These are phyloP conservation scores for Heliopora coerulea DNA, from an alignment of 92 coral and sea anemone species.

Conservation along the genomic window DNA sequence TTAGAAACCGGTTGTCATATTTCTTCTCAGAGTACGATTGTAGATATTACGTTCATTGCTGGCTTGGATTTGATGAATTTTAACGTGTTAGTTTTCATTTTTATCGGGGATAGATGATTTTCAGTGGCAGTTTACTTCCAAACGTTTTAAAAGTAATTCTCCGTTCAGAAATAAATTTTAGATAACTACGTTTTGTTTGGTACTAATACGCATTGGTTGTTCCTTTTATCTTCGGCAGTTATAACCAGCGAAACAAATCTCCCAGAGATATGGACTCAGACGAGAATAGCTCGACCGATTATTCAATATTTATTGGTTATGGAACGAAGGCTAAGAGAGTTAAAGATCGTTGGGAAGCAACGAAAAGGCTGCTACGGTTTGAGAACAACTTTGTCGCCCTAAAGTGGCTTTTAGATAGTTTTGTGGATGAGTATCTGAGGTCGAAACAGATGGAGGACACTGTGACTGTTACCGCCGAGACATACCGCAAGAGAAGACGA, in stretches of 20 bases:
- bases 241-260: constrained; percentile 3
- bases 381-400: constrained; percentile 37
- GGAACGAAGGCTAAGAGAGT: constrained; percentile 29
- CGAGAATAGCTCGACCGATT: constrained; percentile 19
- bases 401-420: constrained; percentile 38
- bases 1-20: too few relatives aligned
- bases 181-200: too few relatives aligned
- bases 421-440: constrained; percentile 32
- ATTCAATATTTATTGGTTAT: constrained; percentile 37
- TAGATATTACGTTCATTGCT: too few relatives aligned
- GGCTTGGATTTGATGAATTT: too few relatives aligned
- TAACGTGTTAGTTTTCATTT: too few relatives aligned
- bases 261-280: neutral
- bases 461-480: neutral
- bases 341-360: constrained; percentile 44
- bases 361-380: constrained; percentile 28
- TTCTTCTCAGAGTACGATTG: too few relatives aligned
- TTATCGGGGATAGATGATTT: too few relatives aligned
- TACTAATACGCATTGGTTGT: neutral
- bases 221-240: neutral
- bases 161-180: too few relatives aligned
- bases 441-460: constrained; percentile 38
- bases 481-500: neutral
- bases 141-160: too few relatives aligned
- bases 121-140: too few relatives aligned